These are phyloP conservation scores for Pantelozetes paolii DNA, from an alignment of 2,888 invertebrate genomes.

Conservation along the genomic window DNA sequence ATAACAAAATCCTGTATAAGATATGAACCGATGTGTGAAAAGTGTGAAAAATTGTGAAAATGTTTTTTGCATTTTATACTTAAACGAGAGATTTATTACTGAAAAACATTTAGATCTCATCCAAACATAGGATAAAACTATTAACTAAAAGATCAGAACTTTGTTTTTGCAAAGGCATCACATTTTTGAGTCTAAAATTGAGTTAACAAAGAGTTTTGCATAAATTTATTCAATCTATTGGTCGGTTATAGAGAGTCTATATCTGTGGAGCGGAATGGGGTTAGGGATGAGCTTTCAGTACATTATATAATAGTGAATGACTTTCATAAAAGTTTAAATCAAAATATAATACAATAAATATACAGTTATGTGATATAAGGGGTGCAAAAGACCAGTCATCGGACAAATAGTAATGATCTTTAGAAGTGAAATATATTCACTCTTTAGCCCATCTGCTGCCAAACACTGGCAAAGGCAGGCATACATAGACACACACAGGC, in stretches of 20 bases:
- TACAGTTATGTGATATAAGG: conserved; percentile 11
- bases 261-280: too few relatives aligned
- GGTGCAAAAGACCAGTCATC: conserved; percentile 13
- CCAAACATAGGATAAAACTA: neutral
- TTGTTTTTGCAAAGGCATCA: neutral
- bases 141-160: conserved; percentile 3
- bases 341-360: conserved; percentile 20
- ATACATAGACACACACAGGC: too few relatives aligned
- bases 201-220: conserved; percentile 5
- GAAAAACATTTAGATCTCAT: neutral
- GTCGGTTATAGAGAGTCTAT: too few relatives aligned
- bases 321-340: conserved; percentile 11
- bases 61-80: too few relatives aligned
- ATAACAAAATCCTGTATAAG: neutral
- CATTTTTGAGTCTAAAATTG: neutral
- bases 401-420: conserved; percentile 20
- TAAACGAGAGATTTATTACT: too few relatives aligned
- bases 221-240: neutral
- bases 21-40: neutral
- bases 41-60: neutral
- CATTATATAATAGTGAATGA: too few relatives aligned
- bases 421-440: conserved; percentile 30
- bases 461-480: neutral
- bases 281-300: too few relatives aligned
- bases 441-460: conserved; percentile 32